Evolutionary conservation across 2,797 vertebrate genomes (phyloP).

Genomic region (Picus viridis): DNA sequence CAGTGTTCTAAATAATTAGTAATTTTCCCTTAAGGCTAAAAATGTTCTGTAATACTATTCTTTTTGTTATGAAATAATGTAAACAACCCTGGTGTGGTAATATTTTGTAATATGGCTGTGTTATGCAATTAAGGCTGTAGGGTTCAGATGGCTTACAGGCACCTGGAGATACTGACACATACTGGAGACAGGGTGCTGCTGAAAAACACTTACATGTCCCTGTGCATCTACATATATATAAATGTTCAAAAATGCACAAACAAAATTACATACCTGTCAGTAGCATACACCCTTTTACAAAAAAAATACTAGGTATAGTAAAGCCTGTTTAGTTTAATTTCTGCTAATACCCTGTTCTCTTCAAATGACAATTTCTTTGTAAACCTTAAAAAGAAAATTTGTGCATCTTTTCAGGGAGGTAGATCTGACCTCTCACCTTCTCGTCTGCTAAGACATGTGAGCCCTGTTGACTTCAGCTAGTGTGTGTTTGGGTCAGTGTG

Average conservation of each 20-base stretch:
- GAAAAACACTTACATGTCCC: background rate
- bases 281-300: background rate
- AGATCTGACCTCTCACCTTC: background rate
- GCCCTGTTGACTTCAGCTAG: background rate
- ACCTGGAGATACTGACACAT: constrained; percentile 24
- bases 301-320: background rate
- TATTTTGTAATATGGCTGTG: constrained; percentile 36
- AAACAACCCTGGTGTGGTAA: constrained; percentile 34
- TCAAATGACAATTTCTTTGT: background rate
- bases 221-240: background rate
- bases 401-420: background rate
- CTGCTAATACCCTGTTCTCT: background rate
- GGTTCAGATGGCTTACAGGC: constrained; percentile 19
- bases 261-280: background rate
- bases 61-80: constrained; percentile 72
- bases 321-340: background rate
- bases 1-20: constrained; percentile 34
- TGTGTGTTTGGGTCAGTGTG: background rate
- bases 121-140: constrained; percentile 50
- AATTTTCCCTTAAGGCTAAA: constrained; percentile 52
- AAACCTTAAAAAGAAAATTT: background rate
- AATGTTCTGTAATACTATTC: constrained; percentile 51
- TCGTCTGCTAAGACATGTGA: background rate
- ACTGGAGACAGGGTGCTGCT: background rate
- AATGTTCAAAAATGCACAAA: background rate